Percentiles rank a stretch among this genome's conserved stretches.
These are phyloP conservation scores for Paedocypris micromegethes DNA, from an alignment of 2,797 vertebrate species.

Conservation along the genomic window DNA sequence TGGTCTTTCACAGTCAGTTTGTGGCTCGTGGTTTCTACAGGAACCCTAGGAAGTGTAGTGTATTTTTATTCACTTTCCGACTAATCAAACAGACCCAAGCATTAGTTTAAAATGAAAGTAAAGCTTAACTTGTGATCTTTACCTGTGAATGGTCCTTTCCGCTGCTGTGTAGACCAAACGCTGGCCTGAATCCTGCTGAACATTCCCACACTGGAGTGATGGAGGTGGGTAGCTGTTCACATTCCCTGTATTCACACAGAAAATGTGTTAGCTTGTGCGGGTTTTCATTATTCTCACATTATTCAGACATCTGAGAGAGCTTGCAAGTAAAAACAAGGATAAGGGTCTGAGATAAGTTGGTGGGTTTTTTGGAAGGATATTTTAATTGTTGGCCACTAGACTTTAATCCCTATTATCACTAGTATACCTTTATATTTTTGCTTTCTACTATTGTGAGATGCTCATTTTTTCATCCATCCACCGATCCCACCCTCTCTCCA, in stretches of 20 bases:
- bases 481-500: no score
- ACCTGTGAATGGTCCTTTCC: constrained; percentile 38
- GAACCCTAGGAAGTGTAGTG: constrained; percentile 4
- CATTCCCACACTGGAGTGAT: constrained; percentile 60
- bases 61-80: neutral
- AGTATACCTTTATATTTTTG: no score
- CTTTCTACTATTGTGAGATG: no score
- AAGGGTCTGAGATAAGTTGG: no score
- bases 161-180: constrained; percentile 7
- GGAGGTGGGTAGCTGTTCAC: constrained; percentile 69
- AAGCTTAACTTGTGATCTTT: constrained; percentile 2
- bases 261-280: constrained; percentile 24
- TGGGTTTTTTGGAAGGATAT: no score
- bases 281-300: no score
- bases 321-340: no score
- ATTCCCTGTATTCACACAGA: constrained; percentile 59
- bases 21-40: neutral
- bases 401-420: no score
- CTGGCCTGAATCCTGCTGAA: constrained; percentile 7
- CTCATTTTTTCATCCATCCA: no score
- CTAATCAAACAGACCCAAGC: neutral
- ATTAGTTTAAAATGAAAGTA: neutral
- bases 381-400: no score
- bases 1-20: neutral
- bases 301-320: no score